phyloP scores from a whole-genome alignment of 2,888 invertebrate species.

The Folsomia candida region DNA sequence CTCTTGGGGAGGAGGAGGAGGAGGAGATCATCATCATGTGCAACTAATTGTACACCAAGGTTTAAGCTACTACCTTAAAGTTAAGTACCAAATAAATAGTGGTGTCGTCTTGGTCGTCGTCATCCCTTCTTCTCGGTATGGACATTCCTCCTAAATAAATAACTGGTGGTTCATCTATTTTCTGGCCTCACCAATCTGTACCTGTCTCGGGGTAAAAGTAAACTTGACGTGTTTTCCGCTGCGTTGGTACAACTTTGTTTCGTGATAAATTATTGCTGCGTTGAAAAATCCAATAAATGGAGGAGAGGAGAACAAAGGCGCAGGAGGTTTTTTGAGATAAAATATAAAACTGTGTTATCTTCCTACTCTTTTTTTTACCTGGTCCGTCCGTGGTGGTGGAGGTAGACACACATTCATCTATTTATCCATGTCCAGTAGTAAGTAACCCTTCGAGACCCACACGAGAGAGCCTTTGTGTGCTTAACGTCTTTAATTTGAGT shows the following conservation, averaged over 20 bases:
- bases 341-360: conserved; percentile 9
- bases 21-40: neutral
- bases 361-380: too few species aligned
- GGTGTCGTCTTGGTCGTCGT: too few species aligned
- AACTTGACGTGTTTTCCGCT: too few species aligned
- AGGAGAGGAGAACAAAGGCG: too few species aligned
- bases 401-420: too few species aligned
- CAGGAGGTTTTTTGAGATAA: neutral
- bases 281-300: conserved; percentile 18
- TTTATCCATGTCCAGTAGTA: too few species aligned
- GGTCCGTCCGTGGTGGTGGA: too few species aligned
- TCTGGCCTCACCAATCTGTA: conserved; percentile 11
- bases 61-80: neutral
- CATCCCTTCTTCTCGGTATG: neutral
- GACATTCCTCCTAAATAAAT: conserved; percentile 9
- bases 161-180: neutral
- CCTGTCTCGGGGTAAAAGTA: conserved; percentile 6
- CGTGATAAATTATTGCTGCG: conserved; percentile 13
- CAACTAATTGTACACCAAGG: neutral
- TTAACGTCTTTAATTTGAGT: too few species aligned
- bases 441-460: too few species aligned
- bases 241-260: too few species aligned
- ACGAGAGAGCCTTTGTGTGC: too few species aligned
- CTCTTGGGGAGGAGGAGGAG: neutral
- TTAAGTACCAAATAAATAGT: conserved; percentile 11